A percentile compares a stretch with the other conserved stretches of the same genome.
phyloP scores from a whole-genome alignment of 1,140 invertebrate genomes.

The Neodiprion pinetum region DNA sequence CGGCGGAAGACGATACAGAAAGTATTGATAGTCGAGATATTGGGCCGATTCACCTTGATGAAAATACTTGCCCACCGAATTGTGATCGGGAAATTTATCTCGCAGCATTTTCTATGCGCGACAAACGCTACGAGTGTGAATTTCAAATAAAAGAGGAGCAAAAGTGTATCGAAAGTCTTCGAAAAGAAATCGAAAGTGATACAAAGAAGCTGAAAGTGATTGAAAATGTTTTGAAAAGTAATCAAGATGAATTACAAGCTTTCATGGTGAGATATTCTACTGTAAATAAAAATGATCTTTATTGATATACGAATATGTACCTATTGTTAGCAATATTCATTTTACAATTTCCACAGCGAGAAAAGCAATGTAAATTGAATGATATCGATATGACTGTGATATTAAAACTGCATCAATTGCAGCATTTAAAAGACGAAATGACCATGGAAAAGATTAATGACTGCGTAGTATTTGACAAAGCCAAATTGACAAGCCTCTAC shows the following conservation, averaged over 20 bases:
- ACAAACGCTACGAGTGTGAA: slow-evolving; percentile 63
- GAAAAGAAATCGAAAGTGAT: slow-evolving; percentile 53
- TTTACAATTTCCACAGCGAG: slow-evolving; percentile 57
- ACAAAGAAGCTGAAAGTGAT: slow-evolving; percentile 45
- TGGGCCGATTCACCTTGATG: slow-evolving; percentile 71
- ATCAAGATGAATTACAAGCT: slow-evolving; percentile 48
- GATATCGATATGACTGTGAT: slow-evolving; percentile 70
- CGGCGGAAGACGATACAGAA: slow-evolving; percentile 65
- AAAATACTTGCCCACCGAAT: slow-evolving; percentile 76
- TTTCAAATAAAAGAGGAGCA: slow-evolving; percentile 53
- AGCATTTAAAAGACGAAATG: slow-evolving; percentile 63
- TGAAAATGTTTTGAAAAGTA: slow-evolving; percentile 40
- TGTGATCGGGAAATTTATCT: slow-evolving; percentile 74
- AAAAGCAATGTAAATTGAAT: slow-evolving; percentile 75
- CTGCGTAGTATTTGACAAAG: slow-evolving; percentile 70
- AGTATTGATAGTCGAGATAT: slow-evolving; percentile 69
- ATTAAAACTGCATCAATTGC: slow-evolving; percentile 71
- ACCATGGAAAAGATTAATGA: slow-evolving; percentile 64
- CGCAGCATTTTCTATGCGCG: slow-evolving; percentile 67
- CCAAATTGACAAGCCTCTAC: slow-evolving; percentile 64
- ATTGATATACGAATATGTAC: neutral
- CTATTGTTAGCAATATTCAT: slow-evolving; percentile 34
- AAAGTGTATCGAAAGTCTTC: slow-evolving; percentile 54
- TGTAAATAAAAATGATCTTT: slow-evolving; percentile 11
- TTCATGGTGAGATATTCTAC: slow-evolving; percentile 49